phyloP scores from a whole-genome alignment of 2,797 vertebrate species.

The Sebastes kiyomatsui region DNA sequence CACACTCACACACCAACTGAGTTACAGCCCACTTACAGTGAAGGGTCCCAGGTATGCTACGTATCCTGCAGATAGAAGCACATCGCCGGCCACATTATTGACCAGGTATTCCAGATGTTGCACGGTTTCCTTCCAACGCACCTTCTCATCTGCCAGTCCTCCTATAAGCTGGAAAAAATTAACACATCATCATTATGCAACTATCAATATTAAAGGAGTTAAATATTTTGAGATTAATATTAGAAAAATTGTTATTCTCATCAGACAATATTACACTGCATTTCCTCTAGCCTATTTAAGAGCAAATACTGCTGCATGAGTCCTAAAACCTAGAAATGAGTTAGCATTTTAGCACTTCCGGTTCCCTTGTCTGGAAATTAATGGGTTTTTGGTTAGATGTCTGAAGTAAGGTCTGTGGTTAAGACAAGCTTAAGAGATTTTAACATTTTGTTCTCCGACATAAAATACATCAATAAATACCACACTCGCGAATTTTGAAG shows the following conservation, averaged over 20 bases:
- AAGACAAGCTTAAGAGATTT: too few species aligned
- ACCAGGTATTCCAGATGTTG: constrained; percentile 88
- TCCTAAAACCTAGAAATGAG: too few species aligned
- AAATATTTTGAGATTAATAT: background rate
- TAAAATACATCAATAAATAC: too few species aligned
- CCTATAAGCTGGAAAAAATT: constrained; percentile 85
- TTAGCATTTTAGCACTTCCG: too few species aligned
- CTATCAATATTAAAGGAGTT: background rate
- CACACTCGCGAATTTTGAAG: too few species aligned
- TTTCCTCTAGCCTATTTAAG: background rate
- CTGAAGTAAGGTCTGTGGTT: too few species aligned
- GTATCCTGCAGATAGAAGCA: constrained; percentile 89
- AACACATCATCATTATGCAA: constrained; percentile 1
- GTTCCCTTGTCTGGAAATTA: background rate
- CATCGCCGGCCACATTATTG: constrained; percentile 87
- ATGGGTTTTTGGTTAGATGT: too few species aligned
- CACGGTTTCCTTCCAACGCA: constrained; percentile 90
- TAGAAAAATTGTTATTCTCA: background rate
- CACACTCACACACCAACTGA: background rate
- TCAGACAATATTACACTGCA: background rate
- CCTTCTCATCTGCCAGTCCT: constrained; percentile 90
- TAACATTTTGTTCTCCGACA: too few species aligned
- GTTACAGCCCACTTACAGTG: constrained; percentile 82
- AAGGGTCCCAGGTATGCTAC: constrained; percentile 94
- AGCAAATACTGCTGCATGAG: background rate